These are phyloP conservation scores for Mus minutoides DNA, from an alignment of 2,797 vertebrate species.

Conservation along the genomic window DNA sequence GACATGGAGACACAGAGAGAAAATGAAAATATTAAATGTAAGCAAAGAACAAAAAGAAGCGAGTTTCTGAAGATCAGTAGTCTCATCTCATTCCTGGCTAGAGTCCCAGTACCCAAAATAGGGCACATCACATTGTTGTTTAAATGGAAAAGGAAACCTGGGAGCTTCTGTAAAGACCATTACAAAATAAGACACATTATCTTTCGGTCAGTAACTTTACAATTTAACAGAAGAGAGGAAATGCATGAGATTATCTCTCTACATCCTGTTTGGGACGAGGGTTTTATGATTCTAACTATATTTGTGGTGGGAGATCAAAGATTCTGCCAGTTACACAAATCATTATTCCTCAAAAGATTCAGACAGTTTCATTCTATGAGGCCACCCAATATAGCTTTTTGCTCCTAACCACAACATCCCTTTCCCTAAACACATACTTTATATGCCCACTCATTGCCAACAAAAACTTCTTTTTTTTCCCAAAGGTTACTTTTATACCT, in stretches of 20 bases:
- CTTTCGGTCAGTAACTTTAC: constrained; percentile 27
- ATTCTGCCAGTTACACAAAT: constrained; percentile 70
- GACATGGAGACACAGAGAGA: not conserved
- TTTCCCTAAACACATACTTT: constrained; percentile 71
- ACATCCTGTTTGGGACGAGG: constrained; percentile 6
- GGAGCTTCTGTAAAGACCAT: not conserved
- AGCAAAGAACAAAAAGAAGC: not conserved
- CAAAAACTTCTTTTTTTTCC: constrained; percentile 64
- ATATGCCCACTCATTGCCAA: constrained; percentile 58
- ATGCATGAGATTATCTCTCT: constrained; percentile 39
- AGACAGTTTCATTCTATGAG: constrained; percentile 67
- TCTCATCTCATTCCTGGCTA: not conserved
- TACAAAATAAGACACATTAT: constrained; percentile 32
- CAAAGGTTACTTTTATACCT: constrained; percentile 57
- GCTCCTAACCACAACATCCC: constrained; percentile 52
- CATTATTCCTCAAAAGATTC: constrained; percentile 58
- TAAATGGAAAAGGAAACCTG: constrained; percentile 29
- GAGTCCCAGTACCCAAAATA: not conserved
- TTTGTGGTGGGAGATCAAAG: constrained; percentile 73
- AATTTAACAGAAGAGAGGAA: constrained; percentile 9
- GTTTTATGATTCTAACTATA: constrained; percentile 71
- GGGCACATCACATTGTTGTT: not conserved
- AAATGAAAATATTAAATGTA: not conserved
- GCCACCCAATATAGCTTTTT: constrained; percentile 69
- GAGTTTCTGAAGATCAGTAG: constrained; percentile 37